Base-by-base conservation (phyloP, 1,140 invertebrate species). In the Mylabris phalerata region DNA sequence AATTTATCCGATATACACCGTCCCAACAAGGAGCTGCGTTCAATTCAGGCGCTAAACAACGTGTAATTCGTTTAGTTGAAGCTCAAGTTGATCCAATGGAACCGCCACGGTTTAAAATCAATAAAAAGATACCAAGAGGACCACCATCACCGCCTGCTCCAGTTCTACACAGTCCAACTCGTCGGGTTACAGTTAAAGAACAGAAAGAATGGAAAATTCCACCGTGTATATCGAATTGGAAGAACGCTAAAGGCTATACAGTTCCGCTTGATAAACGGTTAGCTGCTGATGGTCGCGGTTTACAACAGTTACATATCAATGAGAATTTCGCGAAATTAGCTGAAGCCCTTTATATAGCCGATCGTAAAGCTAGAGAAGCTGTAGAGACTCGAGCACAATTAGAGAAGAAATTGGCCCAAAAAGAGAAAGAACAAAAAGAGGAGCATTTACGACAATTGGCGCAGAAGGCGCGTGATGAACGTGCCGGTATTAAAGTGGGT, bases 171-270 rank as follows among this genome's bases (percentile, higher is more conserved):
- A 98, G 95, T 0, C 98, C 98, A 0, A 96, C 97, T 0, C 82
- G 97, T 56, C 93, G 98, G 75, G 92, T 97, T 0, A 98, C 96
- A 4, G 95, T 96, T 0, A 98, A 98, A 75, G 97, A 99, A 74
- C 97, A 99, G 73, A 90, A 97, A 62, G 96, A 99, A 75, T 99
- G 98, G 98, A 98, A 98, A 78, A 98, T 99, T 66, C 98, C 98
- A 11, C 98, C 98, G 0, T 99, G 97, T 71, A 98, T 99, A 62
- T 97, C 93, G 9, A 99, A 99, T 71, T 99, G 97, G 97, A 99
- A 99, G 76, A 99, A 99, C 74, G 92, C 95, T 2, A 98, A 94
- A 82, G 93, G 94, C 70, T 99, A 98, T 77, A 99, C 97, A 0
- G 98, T 99, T 70, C 97, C 97, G 0, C 76, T 99, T 58, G 97